Evolutionary conservation across 1,140 invertebrate genomes (phyloP).

Genomic region (Dysdera silvatica): DNA sequence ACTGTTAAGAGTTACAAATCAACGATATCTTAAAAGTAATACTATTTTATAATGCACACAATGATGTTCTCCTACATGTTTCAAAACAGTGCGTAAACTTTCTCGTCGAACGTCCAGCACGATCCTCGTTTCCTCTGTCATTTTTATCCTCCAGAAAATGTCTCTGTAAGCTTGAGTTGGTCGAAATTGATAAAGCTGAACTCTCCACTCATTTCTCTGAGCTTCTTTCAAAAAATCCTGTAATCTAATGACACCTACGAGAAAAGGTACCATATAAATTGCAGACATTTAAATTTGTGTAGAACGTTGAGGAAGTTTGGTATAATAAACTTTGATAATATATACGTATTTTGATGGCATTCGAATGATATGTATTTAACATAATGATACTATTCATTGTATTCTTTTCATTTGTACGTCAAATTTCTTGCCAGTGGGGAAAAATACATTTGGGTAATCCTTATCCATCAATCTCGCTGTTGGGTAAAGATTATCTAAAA

Average conservation of each 20-base stretch:
- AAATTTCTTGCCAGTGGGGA: too few relatives aligned
- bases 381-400: too few relatives aligned
- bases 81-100: constrained; percentile 33
- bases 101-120: constrained; percentile 35
- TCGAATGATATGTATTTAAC: constrained; percentile 77
- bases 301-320: constrained; percentile 60
- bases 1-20: too few relatives aligned
- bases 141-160: constrained; percentile 36
- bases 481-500: too few relatives aligned
- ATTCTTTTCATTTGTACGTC: too few relatives aligned
- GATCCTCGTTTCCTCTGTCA: constrained; percentile 28
- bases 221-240: constrained; percentile 34
- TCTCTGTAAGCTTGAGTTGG: constrained; percentile 34
- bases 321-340: constrained; percentile 88
- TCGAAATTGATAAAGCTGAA: constrained; percentile 33
- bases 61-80: constrained; percentile 27
- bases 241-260: constrained; percentile 31
- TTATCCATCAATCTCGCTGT: too few relatives aligned
- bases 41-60: too few relatives aligned
- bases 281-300: too few relatives aligned
- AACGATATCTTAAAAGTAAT: too few relatives aligned
- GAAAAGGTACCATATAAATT: not conserved
- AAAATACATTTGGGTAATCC: too few relatives aligned
- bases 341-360: constrained; percentile 85
- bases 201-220: constrained; percentile 30